Percentiles rank a stretch among this genome's conserved stretches.
Evolutionary conservation across 2,888 invertebrate genomes (phyloP).

Genomic region (Scelioninae gen. 1): DNA sequence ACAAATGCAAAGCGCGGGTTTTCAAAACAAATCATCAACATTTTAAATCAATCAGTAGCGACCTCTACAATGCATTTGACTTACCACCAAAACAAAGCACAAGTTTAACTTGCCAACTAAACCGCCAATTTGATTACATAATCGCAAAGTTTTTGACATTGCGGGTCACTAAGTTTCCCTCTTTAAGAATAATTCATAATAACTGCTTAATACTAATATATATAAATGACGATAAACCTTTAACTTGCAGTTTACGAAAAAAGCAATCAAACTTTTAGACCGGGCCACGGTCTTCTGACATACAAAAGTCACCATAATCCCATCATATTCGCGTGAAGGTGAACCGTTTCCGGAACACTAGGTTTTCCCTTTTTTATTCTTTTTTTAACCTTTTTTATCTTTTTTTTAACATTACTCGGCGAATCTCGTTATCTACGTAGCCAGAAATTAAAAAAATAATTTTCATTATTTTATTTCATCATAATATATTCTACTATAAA

Average conservation of each 20-base stretch:
- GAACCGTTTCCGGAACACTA: conserved; percentile 24
- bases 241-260: conserved; percentile 10
- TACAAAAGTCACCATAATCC: conserved; percentile 68
- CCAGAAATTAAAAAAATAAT: conserved; percentile 72
- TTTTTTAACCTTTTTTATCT: conserved; percentile 12
- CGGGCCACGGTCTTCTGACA: conserved; percentile 71
- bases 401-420: conserved; percentile 50
- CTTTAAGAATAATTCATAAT: conserved; percentile 26
- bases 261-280: conserved; percentile 58
- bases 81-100: conserved; percentile 16
- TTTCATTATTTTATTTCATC: conserved; percentile 62
- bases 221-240: conserved; percentile 20
- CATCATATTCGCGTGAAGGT: conserved; percentile 40
- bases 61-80: conserved; percentile 25
- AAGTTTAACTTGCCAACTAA: conserved; percentile 46
- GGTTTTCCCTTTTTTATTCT: neutral
- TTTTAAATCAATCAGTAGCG: neutral
- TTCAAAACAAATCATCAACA: too few relatives aligned
- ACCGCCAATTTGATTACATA: conserved; percentile 62
- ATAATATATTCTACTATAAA: conserved; percentile 65
- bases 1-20: conserved; percentile 24
- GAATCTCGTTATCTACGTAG: conserved; percentile 57
- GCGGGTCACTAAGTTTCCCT: conserved; percentile 71
- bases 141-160: conserved; percentile 74
- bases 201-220: conserved; percentile 73